Base-by-base conservation (phyloP, 1,140 invertebrate genomes). In the Papilio aristodemus region DNA sequence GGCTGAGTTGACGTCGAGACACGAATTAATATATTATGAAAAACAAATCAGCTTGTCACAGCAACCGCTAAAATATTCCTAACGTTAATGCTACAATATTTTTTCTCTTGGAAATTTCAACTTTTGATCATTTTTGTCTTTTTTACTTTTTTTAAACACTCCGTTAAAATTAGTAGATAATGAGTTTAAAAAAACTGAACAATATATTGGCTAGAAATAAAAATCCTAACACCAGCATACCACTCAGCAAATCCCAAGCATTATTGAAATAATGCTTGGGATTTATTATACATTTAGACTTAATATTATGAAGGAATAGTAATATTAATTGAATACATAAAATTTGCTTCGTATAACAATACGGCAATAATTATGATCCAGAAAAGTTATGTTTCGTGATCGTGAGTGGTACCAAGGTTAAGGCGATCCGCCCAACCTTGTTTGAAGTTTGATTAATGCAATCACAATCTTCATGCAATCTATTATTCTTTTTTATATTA, bases 21-120 rank as follows among this genome's bases (percentile, higher is more conserved):
- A 74, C 74, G 68, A 80, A 75, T 80, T 69, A 80, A 75, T 80
- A 78, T 71, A 68, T 32, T n/a, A n/a, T 62, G 68, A 77, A 75
- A 68, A 79, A 77, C 68, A 73, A 78, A 66, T 32, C 19, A n/a
- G 54, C 11, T 32, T 50, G 63, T 66, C 63, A 46, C 41, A 22
- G 36, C n/a, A 36, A 50, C 41, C 14, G 8, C 46, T 19, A 1
- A 54, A 54, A 54, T 22, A 19, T 8, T 19, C 17, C 4, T 8
- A 50, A 4, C 1, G 22, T 50, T 50, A 50, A 22, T 8, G 46
- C 17, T 22, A 50, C 46, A 32, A 32, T 3, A 32, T 32, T 6
- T 8, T 10, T 13, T 22, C 10, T 11, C 19, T 54, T 22, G 46
- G 11, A 50, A 54, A 54, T 10, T 54, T 11, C 43, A 17, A 0